A percentile compares a stretch with the other conserved stretches of the same genome.
Conservation (phyloP, 2,888 invertebrate genomes). For the Pammene aurita region DNA sequence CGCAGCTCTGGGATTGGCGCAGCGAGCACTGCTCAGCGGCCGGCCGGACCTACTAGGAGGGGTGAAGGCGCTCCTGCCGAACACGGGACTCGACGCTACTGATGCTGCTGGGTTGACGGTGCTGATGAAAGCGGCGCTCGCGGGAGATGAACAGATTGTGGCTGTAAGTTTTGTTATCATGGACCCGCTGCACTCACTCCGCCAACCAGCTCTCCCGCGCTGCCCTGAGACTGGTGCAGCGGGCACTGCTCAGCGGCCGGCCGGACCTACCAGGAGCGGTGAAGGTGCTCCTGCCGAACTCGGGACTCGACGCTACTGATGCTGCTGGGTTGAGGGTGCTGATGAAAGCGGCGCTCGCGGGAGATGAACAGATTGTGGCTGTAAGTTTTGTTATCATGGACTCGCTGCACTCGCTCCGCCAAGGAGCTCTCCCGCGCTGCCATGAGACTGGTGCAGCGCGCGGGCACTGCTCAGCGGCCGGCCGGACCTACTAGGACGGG, state of each 20-base stretch:
- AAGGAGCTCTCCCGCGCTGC: conserved; percentile 86
- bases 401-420: conserved; percentile 51
- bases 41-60: conserved; percentile 90
- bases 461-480: conserved; percentile 91
- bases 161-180: conserved; percentile 58
- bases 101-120: conserved; percentile 92
- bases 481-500: conserved; percentile 89
- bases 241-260: conserved; percentile 90
- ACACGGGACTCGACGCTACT: conserved; percentile 88
- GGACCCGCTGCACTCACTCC: conserved; percentile 47
- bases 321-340: conserved; percentile 91
- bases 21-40: conserved; percentile 91
- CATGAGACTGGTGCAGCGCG: conserved; percentile 90
- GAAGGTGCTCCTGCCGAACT: conserved; percentile 87
- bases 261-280: conserved; percentile 90
- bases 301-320: conserved; percentile 89
- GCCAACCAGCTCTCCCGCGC: conserved; percentile 85
- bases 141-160: conserved; percentile 90
- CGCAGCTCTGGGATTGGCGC: conserved; percentile 89
- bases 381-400: conserved; percentile 53
- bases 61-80: conserved; percentile 87
- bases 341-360: conserved; percentile 91
- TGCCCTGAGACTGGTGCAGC: conserved; percentile 90
- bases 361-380: conserved; percentile 89
- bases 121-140: conserved; percentile 91